Evolutionary conservation across 1,140 invertebrate genomes (phyloP), one percentile per base, ranked within the genome.

Genomic region (Musca domestica): DNA sequence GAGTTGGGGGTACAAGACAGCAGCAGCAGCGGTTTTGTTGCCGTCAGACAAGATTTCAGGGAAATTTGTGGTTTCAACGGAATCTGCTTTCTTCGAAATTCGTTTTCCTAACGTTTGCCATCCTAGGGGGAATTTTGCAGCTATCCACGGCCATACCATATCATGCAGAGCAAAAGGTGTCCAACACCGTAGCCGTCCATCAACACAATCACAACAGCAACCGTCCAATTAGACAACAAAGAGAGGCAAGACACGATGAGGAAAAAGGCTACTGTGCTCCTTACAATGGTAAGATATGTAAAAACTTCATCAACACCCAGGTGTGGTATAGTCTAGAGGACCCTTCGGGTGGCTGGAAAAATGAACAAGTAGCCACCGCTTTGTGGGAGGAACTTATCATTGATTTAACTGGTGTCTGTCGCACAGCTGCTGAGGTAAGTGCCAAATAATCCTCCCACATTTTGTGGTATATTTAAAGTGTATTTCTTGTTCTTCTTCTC

Each of bases 211-310:
- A 76, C 34, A 70, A 66, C 12, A 74, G 20, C 25, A 71, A 25
- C 34, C 66, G 34, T 12, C 52, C 27, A 47, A 46, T 6, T 6
- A 51, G 27, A 52, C 48, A 51, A 48, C 67, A 17, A 49, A 64
- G 17, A 19, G 67, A 68, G 23, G 49, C 68, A 51, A 15, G 71
- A 69, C 51, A 71, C 15, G 14, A 69, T 12, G 77, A 81, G 64
- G 77, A 80, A 64, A 77, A 83, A 66, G 91, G 91, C 22, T 90
- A 92, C 80, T 98, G 95, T 86, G 90, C 90, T 19, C 88, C 89
- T 2, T 98, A 98, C 81, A 92, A 88, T 84, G 95, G 95, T 27
- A 89, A 92, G 80, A 88, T 95, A 70, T 98, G 95, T 82, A 91
- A 90, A 75, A 86, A 89, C 73, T 92, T 93, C 78, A 86, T 95